phyloP scores from a whole-genome alignment of 2,888 invertebrate species.

The Vannuccia rotundouncinata region DNA sequence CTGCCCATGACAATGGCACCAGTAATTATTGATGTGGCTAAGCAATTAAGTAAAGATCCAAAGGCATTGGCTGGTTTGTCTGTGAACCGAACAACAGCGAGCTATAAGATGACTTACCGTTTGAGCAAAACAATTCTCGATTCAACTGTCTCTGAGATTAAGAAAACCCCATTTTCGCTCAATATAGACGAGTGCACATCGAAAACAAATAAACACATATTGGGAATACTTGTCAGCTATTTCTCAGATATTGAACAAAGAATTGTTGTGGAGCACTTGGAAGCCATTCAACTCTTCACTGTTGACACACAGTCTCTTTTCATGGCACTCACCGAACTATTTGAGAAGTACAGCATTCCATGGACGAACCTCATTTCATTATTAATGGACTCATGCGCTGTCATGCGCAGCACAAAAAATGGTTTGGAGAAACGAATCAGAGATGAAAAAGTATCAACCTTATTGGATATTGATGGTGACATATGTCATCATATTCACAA shows the following conservation, averaged over 20 bases:
- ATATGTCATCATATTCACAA: constrained; percentile 42
- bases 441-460: constrained; percentile 32
- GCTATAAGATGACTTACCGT: not conserved
- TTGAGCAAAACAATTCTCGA: not conserved
- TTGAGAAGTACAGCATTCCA: constrained; percentile 27
- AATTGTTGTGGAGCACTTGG: constrained; percentile 18
- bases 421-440: constrained; percentile 31
- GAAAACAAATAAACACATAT: not conserved
- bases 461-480: constrained; percentile 41
- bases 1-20: constrained; percentile 41
- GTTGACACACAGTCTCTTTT: constrained; percentile 3
- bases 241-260: not conserved
- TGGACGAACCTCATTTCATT: constrained; percentile 31
- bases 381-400: constrained; percentile 37
- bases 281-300: constrained; percentile 6
- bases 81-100: constrained; percentile 38
- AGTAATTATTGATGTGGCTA: constrained; percentile 38
- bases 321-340: not conserved
- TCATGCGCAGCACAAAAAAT: constrained; percentile 33
- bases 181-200: constrained; percentile 17
- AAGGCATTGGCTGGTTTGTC: constrained; percentile 39
- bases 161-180: constrained; percentile 34
- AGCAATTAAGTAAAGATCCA: constrained; percentile 36
- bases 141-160: constrained; percentile 5
- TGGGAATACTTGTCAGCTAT: constrained; percentile 4